Conservation (phyloP, 2,888 invertebrate genomes). For the Deroplatys truncata region DNA sequence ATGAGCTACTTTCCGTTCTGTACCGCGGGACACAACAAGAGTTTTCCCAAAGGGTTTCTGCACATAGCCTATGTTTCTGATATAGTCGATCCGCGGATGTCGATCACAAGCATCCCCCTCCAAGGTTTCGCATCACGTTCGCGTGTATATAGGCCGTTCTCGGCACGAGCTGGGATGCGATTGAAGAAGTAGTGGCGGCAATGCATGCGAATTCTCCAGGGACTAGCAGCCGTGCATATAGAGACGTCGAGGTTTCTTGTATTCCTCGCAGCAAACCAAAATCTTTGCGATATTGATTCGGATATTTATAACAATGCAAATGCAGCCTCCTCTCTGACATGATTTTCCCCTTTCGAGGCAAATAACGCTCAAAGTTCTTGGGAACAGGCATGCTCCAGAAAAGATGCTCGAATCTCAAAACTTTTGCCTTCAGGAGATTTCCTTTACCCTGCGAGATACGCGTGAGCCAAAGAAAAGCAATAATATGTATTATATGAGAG, state of each 20-base stretch:
- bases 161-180: not conserved
- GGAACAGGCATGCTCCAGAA: not conserved
- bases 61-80: not conserved
- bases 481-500: too few species aligned
- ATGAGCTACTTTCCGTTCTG: too few species aligned
- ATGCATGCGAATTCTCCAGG: not conserved
- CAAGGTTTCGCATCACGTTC: not conserved
- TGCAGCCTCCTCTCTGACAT: not conserved
- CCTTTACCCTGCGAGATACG: too few species aligned
- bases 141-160: not conserved
- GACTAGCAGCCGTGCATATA: not conserved
- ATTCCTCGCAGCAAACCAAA: not conserved
- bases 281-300: not conserved
- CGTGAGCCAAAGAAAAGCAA: too few species aligned
- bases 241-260: not conserved
- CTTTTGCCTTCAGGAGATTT: not conserved
- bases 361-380: not conserved
- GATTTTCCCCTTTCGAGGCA: not conserved
- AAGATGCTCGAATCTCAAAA: not conserved
- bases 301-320: not conserved
- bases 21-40: too few species aligned
- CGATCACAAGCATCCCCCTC: not conserved
- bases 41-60: too few species aligned
- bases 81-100: not conserved
- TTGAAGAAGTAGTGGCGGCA: not conserved